These are phyloP conservation scores for Dolichallabes microphthalmus DNA, from an alignment of 2,113 vertebrate genomes.

Conservation along the genomic window DNA sequence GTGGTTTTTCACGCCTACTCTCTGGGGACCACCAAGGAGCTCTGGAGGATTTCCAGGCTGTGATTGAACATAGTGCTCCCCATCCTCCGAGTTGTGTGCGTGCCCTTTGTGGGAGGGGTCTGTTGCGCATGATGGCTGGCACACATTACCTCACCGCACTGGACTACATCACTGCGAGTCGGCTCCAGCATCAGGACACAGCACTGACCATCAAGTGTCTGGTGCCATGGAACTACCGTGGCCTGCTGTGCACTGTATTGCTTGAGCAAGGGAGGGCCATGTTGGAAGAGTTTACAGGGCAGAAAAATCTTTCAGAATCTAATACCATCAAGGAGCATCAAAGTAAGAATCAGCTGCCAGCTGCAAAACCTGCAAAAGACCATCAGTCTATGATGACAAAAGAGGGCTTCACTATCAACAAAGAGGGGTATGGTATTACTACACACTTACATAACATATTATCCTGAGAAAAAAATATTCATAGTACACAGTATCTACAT, in stretches of 20 bases:
- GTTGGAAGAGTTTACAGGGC: constrained; percentile 70
- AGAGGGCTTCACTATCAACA: constrained; percentile 48
- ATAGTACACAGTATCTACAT: not conserved
- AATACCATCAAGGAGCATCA: constrained; percentile 43
- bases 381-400: constrained; percentile 3
- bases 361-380: not conserved
- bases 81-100: constrained; percentile 85
- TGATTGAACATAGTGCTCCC: constrained; percentile 81
- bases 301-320: constrained; percentile 32
- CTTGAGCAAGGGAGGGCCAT: constrained; percentile 87
- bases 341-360: constrained; percentile 32
- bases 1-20: constrained; percentile 84
- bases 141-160: constrained; percentile 81
- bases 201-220: constrained; percentile 82
- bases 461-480: not conserved
- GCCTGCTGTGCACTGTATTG: constrained; percentile 83
- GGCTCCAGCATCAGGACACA: constrained; percentile 80
- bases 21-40: constrained; percentile 72
- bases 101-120: constrained; percentile 88
- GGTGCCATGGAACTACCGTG: constrained; percentile 90
- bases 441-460: not conserved
- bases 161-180: constrained; percentile 88
- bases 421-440: constrained; percentile 67
- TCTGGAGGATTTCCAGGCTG: constrained; percentile 84
- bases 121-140: constrained; percentile 79